phyloP scores from a whole-genome alignment of 1,140 invertebrate genomes.

The Drosophila grimshawi region DNA sequence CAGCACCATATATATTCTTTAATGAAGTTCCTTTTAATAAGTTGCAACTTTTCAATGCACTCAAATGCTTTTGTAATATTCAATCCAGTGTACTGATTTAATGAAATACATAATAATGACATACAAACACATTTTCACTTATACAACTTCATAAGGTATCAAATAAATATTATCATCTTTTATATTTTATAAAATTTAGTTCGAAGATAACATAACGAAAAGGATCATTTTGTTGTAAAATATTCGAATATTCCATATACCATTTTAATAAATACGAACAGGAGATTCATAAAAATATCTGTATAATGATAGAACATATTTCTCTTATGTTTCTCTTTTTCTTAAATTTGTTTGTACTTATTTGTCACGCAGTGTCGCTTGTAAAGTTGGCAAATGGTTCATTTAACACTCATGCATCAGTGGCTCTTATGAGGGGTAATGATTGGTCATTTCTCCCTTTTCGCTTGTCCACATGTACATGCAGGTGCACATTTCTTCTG shows the following conservation, averaged over 20 bases:
- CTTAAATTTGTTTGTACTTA: neutral
- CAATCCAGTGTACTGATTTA: constrained; percentile 23
- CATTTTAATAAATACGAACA: too few relatives aligned
- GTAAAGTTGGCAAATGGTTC: constrained; percentile 46
- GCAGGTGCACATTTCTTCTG: constrained; percentile 32
- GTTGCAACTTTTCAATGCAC: constrained; percentile 32
- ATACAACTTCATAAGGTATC: constrained; percentile 23
- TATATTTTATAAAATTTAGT: neutral
- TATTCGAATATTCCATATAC: too few relatives aligned
- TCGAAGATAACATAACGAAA: too few relatives aligned
- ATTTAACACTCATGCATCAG: constrained; percentile 49
- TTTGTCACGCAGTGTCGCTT: constrained; percentile 33
- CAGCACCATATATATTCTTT: too few relatives aligned
- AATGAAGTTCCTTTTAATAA: neutral
- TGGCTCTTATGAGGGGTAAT: constrained; percentile 25
- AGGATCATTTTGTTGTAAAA: too few relatives aligned
- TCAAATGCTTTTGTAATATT: constrained; percentile 42
- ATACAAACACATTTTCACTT: constrained; percentile 35
- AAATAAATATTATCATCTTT: constrained; percentile 29
- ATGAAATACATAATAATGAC: constrained; percentile 72
- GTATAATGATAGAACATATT: neutral
- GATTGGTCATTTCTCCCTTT: constrained; percentile 66
- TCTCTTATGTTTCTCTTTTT: constrained; percentile 9
- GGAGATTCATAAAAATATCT: too few relatives aligned
- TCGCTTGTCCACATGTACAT: constrained; percentile 64